A percentile compares a stretch with the other conserved stretches of the same genome.
Evolutionary conservation across 2,888 invertebrate genomes (phyloP).

Genomic region (Zygogramma bicolorata): DNA sequence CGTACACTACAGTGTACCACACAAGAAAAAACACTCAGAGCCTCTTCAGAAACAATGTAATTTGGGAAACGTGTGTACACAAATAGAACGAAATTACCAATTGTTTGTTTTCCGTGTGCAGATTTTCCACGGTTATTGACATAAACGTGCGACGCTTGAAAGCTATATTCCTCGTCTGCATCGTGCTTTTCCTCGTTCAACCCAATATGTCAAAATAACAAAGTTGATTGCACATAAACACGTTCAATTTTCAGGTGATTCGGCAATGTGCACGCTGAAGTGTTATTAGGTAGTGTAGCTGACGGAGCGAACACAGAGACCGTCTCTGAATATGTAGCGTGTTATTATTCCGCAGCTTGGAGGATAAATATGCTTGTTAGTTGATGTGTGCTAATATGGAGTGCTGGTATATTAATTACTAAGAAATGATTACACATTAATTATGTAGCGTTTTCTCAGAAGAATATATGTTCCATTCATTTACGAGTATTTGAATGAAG

Average conservation of each 20-base stretch:
- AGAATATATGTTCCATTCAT: no score
- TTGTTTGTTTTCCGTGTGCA: no score
- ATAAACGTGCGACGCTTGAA: neutral
- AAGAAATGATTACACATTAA: neutral
- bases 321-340: neutral
- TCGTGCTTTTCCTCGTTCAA: neutral
- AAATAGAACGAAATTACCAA: no score
- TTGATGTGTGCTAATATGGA: neutral
- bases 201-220: conserved; percentile 21
- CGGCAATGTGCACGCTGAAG: neutral
- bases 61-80: no score
- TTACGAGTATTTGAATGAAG: no score
- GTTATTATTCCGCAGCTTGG: neutral
- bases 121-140: neutral
- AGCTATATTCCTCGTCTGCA: neutral
- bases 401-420: no score
- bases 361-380: neutral
- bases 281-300: neutral
- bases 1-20: no score
- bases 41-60: no score
- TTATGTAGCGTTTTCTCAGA: no score
- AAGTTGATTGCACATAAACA: conserved; percentile 22
- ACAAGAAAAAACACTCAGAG: no score
- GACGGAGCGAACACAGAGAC: neutral
- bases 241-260: conserved; percentile 16